Evolutionary conservation across 2,797 vertebrate species (phyloP), one percentile per base, ranked within the genome.

Genomic region (Philypnodon macrostomus): DNA sequence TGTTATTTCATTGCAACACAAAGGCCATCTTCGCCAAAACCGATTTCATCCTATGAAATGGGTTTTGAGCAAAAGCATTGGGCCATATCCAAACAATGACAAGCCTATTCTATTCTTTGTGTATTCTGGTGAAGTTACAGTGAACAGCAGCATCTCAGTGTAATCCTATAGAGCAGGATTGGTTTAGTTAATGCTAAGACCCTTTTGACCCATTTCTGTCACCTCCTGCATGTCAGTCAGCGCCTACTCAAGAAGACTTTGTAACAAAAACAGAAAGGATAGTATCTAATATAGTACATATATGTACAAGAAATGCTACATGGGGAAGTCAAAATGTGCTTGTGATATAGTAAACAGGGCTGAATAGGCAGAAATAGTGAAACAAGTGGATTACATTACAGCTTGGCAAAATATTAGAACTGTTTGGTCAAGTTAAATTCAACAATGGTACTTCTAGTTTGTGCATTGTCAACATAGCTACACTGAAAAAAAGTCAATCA

Each of bases 181-280:
- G 94, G 85, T 91, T 89, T 91, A 79, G 88, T 91, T 93, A 94
- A 93, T 83, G 86, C 90, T 95, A 94, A 94, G 87, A 92, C 92
- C 92, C 89, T 79, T 91, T 89, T 91, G 93, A 94, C 93, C 94
- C 77, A 94, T 90, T 94, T 95, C 90, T 90, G 90, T 92, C 90
- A 88, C 88, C 83, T 85, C 77, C 73, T 70, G 85, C 79, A 89
- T 76, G 85, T 89, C 91, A 92, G 83, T 88, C 91, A 92, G 83
- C 76, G 76, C 59, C 72, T 60, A 77, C 79, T 84, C 70, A 87
- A 89, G n/a, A n/a, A n/a, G 81, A 84, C 78, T 52, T 58, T 58
- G 42, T 63, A 80, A 89, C 70, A 83, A 85, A 82, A 87, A 75
- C 51, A 41, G 61, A 73, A 63, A 65, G 33, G 47, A 75, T 56